Conservation (phyloP, 2,113 vertebrate species). For the Triplophysa siluroides region DNA sequence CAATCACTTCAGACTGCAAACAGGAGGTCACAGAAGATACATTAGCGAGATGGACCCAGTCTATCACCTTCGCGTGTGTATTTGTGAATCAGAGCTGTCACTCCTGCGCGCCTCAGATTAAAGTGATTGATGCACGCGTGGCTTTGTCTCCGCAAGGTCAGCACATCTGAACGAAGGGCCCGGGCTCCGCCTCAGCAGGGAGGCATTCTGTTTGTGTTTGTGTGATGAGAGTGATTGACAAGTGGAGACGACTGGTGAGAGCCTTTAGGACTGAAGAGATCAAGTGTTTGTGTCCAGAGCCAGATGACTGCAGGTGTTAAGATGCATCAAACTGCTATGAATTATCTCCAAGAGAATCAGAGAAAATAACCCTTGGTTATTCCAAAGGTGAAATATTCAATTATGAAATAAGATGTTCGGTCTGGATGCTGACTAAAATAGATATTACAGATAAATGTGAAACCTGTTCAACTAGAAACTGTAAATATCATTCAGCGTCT, state of each 20-base stretch:
- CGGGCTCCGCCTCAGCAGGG: neutral
- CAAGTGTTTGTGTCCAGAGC: neutral
- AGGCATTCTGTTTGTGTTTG: constrained; percentile 12
- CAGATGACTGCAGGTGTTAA: neutral
- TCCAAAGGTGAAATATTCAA: neutral
- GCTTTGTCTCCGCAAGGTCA: constrained; percentile 24
- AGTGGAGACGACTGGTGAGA: neutral
- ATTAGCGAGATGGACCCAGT: constrained; percentile 33
- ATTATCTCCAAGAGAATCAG: neutral
- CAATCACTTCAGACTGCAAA: constrained; percentile 48
- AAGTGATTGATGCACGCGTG: constrained; percentile 50
- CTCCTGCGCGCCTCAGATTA: constrained; percentile 36
- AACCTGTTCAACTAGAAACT: too few relatives aligned
- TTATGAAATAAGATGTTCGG: neutral
- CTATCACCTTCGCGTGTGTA: constrained; percentile 53
- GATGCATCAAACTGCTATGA: neutral
- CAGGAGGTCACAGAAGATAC: constrained; percentile 53
- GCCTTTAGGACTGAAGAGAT: neutral
- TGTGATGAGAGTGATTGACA: constrained; percentile 33
- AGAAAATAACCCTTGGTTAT: neutral
- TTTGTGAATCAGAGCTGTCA: constrained; percentile 56
- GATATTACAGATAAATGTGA: too few relatives aligned
- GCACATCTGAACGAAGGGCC: constrained; percentile 33
- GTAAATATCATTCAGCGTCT: too few relatives aligned
- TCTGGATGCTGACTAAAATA: too few relatives aligned